Base-by-base conservation (phyloP, 2,888 invertebrate genomes). In the Ypsolopha sequella region DNA sequence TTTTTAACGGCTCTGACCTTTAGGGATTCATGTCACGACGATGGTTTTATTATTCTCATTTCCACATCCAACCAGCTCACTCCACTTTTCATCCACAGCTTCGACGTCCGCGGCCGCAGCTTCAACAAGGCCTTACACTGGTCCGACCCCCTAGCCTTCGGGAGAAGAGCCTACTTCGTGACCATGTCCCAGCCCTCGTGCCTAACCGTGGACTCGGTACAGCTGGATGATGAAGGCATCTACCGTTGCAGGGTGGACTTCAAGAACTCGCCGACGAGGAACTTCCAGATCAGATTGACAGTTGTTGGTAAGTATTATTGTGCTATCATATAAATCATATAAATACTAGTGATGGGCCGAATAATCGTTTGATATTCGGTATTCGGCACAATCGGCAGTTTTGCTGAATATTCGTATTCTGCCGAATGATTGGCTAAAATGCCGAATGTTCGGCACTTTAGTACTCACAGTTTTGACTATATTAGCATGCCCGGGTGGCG, bases 201-300 rank as follows among this genome's bases (percentile, higher is more conserved):
- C 36, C 87, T 96, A 57, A 92, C 92, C 38, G 90, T 96, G 61
- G 94, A 95, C 62, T 91, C 93, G 52, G 93, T 96, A 45, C 93
- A 94, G 70, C 84, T 95, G 56, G 93, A 93, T 65, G 96, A 96
- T 66, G 95, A 95, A 66, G 96, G 95, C 44, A 76, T 89, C 53
- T 96, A 96, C 82, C 88, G 95, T 57, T 96, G 96, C 76, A 88
- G 96, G 55, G 95, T 96, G 39, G 96, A 96, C 84, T 96, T 96
- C 76, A 92, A 93, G 65, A 94, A 94, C 65, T 93, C 95, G 0
- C 95, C 95, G 11, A 95, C 96, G 4, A 90, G 95, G 63, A 95
- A 95, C 76, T 93, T 94, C 70, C 93, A 94, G 65, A 94, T 96
- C 72, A 92, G 93, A 66, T 90, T 96, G 59, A 94, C 94, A 68